phyloP scores from a whole-genome alignment of 2,113 vertebrate genomes.

The Thymallus thymallus region DNA sequence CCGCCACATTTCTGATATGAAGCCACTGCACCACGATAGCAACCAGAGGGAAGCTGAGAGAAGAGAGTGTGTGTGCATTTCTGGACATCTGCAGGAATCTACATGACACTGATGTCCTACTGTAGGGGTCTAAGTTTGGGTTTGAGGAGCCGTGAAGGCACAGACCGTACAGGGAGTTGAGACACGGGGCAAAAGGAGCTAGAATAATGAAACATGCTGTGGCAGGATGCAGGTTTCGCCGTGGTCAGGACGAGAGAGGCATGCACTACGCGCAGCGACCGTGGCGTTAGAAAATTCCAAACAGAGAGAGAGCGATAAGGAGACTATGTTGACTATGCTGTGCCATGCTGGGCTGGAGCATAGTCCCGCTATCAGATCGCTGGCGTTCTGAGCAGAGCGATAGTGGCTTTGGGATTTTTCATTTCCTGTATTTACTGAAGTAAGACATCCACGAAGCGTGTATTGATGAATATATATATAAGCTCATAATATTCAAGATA shows the following conservation, averaged over 20 bases:
- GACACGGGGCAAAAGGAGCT: neutral
- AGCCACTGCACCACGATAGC: neutral
- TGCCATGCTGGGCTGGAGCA: neutral
- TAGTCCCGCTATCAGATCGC: slow-evolving; percentile 26
- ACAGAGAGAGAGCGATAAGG: slow-evolving; percentile 36
- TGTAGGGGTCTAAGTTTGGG: neutral
- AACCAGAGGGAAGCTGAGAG: neutral
- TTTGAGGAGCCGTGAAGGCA: neutral
- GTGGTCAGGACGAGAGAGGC: neutral
- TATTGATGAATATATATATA: neutral
- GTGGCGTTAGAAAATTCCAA: slow-evolving; percentile 32
- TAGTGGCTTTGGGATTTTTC: neutral
- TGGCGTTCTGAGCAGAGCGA: neutral
- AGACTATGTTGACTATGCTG: slow-evolving; percentile 29
- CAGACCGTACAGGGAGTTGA: neutral
- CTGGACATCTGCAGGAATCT: neutral
- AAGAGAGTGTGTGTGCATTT: neutral
- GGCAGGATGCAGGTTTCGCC: slow-evolving; percentile 7
- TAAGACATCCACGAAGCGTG: neutral
- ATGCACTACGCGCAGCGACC: slow-evolving; percentile 1
- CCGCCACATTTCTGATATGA: neutral
- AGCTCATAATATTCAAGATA: neutral
- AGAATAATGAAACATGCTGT: slow-evolving; percentile 8
- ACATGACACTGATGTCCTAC: too few relatives aligned
- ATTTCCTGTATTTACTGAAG: neutral